These are phyloP conservation scores for Actinernus sp. DNA, from an alignment of 92 coral and sea anemone species.

Conservation along the genomic window DNA sequence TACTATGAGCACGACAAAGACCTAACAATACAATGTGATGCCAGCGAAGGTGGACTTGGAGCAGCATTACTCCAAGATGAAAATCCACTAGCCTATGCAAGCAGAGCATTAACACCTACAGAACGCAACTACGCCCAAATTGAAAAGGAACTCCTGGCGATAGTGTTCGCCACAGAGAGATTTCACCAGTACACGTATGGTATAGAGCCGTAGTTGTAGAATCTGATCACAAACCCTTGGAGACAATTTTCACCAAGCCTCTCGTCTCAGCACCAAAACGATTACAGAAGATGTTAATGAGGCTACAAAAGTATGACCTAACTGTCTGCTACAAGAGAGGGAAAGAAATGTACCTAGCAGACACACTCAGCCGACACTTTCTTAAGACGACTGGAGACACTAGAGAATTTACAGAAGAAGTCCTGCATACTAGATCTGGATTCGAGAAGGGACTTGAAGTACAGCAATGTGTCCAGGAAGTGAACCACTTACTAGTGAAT, in stretches of 20 bases:
- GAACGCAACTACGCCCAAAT: slow-evolving; percentile 38
- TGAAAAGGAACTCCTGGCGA: slow-evolving; percentile 39
- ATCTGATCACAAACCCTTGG: slow-evolving; percentile 48
- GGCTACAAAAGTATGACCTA: slow-evolving; percentile 36
- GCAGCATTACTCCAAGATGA: slow-evolving; percentile 42
- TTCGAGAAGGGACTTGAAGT: no score
- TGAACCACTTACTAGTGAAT: no score
- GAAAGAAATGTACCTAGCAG: slow-evolving; percentile 27
- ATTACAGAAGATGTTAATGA: slow-evolving; percentile 18
- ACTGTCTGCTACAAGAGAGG: slow-evolving; percentile 30
- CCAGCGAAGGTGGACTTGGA: slow-evolving; percentile 35
- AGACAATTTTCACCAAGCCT: slow-evolving; percentile 18
- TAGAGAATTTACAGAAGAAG: no score
- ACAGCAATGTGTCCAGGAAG: no score
- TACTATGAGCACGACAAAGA: slow-evolving; percentile 65
- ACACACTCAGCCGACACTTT: slow-evolving; percentile 43
- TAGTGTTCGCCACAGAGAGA: slow-evolving; percentile 3
- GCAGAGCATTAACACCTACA: slow-evolving; percentile 51
- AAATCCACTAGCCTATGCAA: slow-evolving; percentile 56
- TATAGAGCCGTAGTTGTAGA: slow-evolving; percentile 13
- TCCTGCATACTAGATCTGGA: no score
- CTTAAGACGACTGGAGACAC: no score
- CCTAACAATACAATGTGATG: slow-evolving; percentile 39
- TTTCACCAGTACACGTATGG: slow-evolving; percentile 34
- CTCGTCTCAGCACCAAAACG: slow-evolving; percentile 11